phyloP scores from a whole-genome alignment of 2,113 vertebrate genomes.

The Cephalopterus ornatus region DNA sequence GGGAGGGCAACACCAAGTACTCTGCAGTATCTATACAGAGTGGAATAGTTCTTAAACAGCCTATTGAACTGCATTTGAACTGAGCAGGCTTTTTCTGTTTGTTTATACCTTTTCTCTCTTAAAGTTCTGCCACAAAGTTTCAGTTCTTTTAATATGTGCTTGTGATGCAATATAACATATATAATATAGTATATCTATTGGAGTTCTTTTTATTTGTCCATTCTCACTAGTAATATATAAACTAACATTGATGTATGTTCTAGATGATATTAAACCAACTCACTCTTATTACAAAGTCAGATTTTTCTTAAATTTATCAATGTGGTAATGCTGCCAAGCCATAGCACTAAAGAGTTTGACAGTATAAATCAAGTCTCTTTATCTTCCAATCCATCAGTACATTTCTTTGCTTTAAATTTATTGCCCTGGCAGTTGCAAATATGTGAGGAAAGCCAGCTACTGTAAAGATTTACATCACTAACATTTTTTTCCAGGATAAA shows the following conservation, averaged over 20 bases:
- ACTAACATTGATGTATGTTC: not conserved
- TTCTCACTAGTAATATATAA: not conserved
- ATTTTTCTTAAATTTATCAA: slow-evolving; percentile 39
- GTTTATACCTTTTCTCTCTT: not conserved
- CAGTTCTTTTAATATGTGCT: not conserved
- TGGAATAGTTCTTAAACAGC: fast-evolving
- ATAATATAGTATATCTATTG: not conserved
- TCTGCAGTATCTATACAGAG: not conserved
- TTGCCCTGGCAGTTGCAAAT: slow-evolving; percentile 23
- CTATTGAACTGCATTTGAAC: not conserved
- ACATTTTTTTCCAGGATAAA: not conserved
- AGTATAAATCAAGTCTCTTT: slow-evolving; percentile 54
- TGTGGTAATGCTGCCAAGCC: not conserved
- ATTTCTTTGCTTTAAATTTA: slow-evolving; percentile 51
- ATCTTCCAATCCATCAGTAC: slow-evolving; percentile 51
- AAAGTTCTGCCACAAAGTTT: not conserved
- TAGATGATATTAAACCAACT: not conserved
- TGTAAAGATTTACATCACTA: slow-evolving; percentile 50
- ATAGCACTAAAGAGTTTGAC: slow-evolving; percentile 21
- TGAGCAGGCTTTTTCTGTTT: not conserved
- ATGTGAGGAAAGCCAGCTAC: not conserved
- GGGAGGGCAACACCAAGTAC: not conserved
- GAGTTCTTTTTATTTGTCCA: not conserved
- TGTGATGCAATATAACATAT: not conserved
- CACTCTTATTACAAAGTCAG: not conserved